phyloP scores from a whole-genome alignment of 2,113 vertebrate genomes.

The Urocolius indicus region DNA sequence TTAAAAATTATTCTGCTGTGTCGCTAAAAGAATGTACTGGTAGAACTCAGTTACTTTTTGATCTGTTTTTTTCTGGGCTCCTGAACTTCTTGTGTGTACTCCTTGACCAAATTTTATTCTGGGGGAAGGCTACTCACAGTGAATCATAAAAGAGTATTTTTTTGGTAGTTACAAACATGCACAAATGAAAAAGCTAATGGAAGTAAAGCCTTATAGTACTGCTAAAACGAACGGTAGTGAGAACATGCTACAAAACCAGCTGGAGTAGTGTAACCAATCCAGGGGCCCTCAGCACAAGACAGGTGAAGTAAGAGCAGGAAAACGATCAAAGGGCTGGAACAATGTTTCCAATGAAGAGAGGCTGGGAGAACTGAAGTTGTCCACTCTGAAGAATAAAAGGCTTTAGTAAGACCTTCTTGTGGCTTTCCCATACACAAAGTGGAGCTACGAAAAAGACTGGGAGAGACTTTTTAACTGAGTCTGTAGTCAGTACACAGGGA shows the following conservation, averaged over 20 bases:
- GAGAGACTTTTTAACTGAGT: not conserved
- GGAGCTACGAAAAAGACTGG: not conserved
- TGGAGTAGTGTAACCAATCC: not conserved
- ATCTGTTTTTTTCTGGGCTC: not conserved
- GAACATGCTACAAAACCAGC: not conserved
- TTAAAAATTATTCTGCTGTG: not conserved
- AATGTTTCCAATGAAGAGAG: not conserved
- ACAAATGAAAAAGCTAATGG: not conserved
- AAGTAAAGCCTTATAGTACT: not conserved
- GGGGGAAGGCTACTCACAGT: not conserved
- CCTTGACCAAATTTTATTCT: not conserved
- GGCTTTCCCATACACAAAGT: not conserved
- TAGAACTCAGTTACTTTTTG: not conserved
- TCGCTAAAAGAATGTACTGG: not conserved
- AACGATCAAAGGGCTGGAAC: not conserved
- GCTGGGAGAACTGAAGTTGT: not conserved
- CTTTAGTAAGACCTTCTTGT: accelerated
- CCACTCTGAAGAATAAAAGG: not conserved
- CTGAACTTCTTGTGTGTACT: not conserved
- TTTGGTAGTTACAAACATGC: not conserved
- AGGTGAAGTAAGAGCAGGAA: not conserved
- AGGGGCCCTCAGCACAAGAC: not conserved
- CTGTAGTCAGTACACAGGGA: not conserved
- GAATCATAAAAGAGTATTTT: not conserved
- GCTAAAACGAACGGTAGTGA: not conserved